Conservation (phyloP, 2,113 vertebrate genomes). For the Orycteropus afer region DNA sequence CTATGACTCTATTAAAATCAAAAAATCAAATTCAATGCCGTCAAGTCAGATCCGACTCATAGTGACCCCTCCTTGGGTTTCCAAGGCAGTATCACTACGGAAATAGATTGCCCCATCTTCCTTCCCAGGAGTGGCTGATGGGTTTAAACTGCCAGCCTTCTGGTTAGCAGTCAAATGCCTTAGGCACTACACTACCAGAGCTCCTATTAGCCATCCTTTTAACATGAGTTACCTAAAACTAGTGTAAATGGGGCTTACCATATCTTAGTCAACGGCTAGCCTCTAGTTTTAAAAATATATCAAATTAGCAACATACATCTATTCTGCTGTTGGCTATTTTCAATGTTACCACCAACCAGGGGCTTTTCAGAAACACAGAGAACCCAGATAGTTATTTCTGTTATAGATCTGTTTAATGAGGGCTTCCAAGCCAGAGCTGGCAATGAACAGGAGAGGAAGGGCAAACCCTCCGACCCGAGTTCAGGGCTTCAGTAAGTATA, state of each 20-base stretch:
- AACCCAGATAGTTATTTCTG: neutral
- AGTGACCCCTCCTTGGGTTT: too few species aligned
- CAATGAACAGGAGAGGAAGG: neutral
- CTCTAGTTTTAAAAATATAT: conserved; percentile 20
- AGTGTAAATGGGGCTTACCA: neutral
- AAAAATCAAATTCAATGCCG: too few species aligned
- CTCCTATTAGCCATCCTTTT: too few species aligned
- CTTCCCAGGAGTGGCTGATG: neutral
- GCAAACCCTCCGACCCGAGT: neutral
- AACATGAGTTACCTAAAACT: neutral
- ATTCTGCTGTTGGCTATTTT: neutral
- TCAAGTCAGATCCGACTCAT: too few species aligned
- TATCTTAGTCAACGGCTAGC: neutral
- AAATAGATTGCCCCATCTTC: too few species aligned
- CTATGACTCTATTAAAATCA: too few species aligned
- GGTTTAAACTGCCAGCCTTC: too few species aligned
- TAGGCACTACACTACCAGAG: too few species aligned
- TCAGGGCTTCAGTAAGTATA: neutral
- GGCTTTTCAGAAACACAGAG: neutral
- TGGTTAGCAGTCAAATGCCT: too few species aligned
- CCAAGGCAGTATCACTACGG: too few species aligned
- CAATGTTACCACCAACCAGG: neutral
- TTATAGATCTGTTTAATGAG: neutral
- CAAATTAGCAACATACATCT: neutral
- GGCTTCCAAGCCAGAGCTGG: neutral